phyloP scores from a whole-genome alignment of 2,113 vertebrate species.

The Phalacrocorax pelagicus region DNA sequence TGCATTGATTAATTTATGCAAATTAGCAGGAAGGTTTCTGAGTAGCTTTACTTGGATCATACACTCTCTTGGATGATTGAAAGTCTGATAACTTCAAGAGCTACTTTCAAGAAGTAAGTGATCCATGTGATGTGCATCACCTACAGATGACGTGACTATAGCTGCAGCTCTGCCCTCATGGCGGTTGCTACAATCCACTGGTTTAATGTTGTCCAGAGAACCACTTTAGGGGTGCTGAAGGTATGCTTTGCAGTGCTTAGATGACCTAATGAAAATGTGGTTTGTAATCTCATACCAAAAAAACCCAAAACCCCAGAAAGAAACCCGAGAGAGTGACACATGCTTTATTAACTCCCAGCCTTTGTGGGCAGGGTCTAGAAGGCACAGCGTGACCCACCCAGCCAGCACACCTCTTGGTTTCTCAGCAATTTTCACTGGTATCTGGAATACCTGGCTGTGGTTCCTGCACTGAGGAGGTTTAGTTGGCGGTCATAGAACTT shows the following conservation, averaged over 20 bases:
- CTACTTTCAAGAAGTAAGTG: constrained; percentile 23
- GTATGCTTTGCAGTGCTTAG: constrained; percentile 7
- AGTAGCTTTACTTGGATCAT: background rate
- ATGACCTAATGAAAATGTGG: constrained; percentile 52
- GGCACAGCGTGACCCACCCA: background rate
- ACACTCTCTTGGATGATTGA: background rate
- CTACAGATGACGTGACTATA: background rate
- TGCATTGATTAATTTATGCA: background rate
- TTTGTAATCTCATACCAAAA: constrained; percentile 14
- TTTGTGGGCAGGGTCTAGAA: background rate
- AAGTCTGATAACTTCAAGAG: background rate
- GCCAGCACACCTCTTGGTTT: background rate
- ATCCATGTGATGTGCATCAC: constrained; percentile 52
- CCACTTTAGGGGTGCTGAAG: constrained; percentile 7
- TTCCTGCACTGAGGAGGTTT: background rate
- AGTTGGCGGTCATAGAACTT: background rate
- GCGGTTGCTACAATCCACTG: constrained; percentile 39
- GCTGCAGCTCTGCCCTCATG: constrained; percentile 51
- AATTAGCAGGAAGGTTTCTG: constrained; percentile 5
- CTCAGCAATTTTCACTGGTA: background rate
- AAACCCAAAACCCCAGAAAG: background rate
- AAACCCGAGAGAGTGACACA: background rate
- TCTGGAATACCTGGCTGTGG: background rate
- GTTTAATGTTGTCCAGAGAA: constrained; percentile 52
- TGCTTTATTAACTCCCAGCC: constrained; percentile 47